A percentile compares a stretch with the other conserved stretches of the same genome.
These are phyloP conservation scores for Leuciscus idus DNA, from an alignment of 2,113 vertebrate species.

Conservation along the genomic window DNA sequence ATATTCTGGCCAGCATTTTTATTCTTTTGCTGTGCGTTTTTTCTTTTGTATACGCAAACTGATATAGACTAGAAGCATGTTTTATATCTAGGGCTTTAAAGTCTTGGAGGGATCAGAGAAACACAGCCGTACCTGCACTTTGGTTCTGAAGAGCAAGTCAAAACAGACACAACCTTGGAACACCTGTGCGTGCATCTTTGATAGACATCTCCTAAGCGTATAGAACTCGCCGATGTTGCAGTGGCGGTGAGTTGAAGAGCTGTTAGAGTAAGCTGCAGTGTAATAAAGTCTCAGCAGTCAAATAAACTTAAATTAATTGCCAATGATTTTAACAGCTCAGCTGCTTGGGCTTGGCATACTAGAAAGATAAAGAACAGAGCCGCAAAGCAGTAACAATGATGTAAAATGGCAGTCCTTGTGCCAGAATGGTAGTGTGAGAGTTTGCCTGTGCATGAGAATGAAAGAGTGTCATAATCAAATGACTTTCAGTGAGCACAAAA, in stretches of 20 bases:
- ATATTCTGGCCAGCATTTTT: not conserved
- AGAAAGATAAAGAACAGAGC: slow-evolving; percentile 44
- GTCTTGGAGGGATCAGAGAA: slow-evolving; percentile 20
- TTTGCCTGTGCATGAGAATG: slow-evolving; percentile 1
- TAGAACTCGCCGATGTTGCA: not conserved
- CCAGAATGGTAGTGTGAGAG: slow-evolving; percentile 14
- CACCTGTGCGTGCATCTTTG: slow-evolving; percentile 29
- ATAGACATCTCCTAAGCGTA: slow-evolving; percentile 5
- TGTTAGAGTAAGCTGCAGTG: slow-evolving; percentile 20
- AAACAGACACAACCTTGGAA: slow-evolving; percentile 19
- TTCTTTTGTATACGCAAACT: not conserved
- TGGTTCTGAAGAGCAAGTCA: slow-evolving; percentile 31
- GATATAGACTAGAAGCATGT: slow-evolving; percentile 1
- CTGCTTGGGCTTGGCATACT: not conserved
- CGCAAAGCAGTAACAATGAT: slow-evolving; percentile 14
- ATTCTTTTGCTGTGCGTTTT: not conserved
- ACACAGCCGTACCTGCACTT: not conserved
- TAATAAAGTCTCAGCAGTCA: slow-evolving; percentile 29
- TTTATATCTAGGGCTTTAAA: not conserved
- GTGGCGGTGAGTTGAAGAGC: not conserved
- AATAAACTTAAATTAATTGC: slow-evolving; percentile 30
- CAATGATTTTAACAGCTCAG: slow-evolving; percentile 34
- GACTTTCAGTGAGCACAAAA: not conserved
- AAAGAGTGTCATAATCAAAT: not conserved
- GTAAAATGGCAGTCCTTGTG: not conserved